Base-by-base conservation (phyloP, 2,888 invertebrate species). In the Pomacea canaliculata region DNA sequence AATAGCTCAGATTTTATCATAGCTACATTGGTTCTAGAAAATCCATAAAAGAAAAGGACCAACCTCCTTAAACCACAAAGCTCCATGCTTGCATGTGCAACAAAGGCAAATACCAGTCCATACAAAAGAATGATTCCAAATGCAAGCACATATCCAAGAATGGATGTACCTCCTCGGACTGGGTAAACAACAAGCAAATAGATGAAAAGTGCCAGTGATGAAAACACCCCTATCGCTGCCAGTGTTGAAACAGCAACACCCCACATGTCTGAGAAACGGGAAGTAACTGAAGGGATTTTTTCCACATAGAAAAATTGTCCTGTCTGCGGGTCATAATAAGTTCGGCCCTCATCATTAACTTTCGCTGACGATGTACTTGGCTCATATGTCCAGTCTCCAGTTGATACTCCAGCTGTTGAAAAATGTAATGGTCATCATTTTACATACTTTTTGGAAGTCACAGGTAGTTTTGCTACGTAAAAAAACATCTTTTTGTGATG, bases 141-240 rank as follows among this genome's bases (percentile, higher is more conserved):
- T 23, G 91, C 85, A 48, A 92, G 89, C 79, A 91, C 87, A 84
- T 90, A 92, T 7, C 91, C 92, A 5, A 92, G 83, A n/a, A 91
- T 87, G 0, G 91, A 80, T 51, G 91, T 90, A 70, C 90, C 90
- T 23, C 89, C 87, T 7, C 89, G 86, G 69, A 91, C 86, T 0
- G 91, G 91, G 81, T 91, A 91, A 13, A 88, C 87, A 62, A 90
- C 85, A 56, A 90, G 80, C 75, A 91, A 88, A 82, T 91, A 91
- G 12, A 91, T 83, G 72, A 91, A 90, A 76, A 91, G 85, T 27
- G 89, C 87, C 23, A 92, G 73, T 3, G 91, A 87, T 10, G 90
- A 79, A 59, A 91, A 84, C 10, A 90, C 86, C 0, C 92, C 92
- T 8, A 92, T 76, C 7, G 87, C 88, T 7, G 91, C 91, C 19